Evolutionary conservation across 1,140 invertebrate species (phyloP), one percentile per base, ranked within the genome.

Genomic region (Saccostrea echinata): DNA sequence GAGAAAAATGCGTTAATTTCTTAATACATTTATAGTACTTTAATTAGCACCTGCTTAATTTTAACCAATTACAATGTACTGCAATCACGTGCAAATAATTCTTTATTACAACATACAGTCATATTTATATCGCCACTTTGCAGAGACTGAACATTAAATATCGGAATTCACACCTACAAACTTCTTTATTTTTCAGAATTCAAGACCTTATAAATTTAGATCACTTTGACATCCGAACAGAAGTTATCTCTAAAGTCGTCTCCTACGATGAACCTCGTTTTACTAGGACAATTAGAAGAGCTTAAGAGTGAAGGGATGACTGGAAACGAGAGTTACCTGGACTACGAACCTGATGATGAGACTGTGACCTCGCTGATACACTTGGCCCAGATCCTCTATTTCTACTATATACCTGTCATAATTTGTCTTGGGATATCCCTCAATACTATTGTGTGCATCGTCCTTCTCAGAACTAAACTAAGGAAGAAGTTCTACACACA

Each of bases 401-500:
- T 68, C 21, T 92, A 90, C 52, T 88, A 90, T 68, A 87, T 92
- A 51, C 91, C 91, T 12, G 53, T 89, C 12, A 81, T 91, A 27
- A 89, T 90, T 35, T 80, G 64, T 30, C 12, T 90, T 30, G 92
- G 92, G 2, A 83, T 91, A 0, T 13, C 85, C 13, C 71, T 88
- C 12, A 88, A 89, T 13, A 33, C 88, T 24, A 35, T 91, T 11
- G 85, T 89, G 18, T 86, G 52, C 57, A 43, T 90, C 4, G 91
- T 92, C 3, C 86, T 92, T 53, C 53, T 91, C 18, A 89, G 87
- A 61, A 91, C 91, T 13, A 76, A 86, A 24, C 87, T 92, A 1
- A n/a, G 89, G 18, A 91, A 89, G 27, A 92, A 91, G 81, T 93
- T 92, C 71, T 91, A 88, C 87, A 86, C 91, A 0, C 91, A 91